phyloP scores from a whole-genome alignment of 1,140 invertebrate species.

The Palaemon carinicauda region DNA sequence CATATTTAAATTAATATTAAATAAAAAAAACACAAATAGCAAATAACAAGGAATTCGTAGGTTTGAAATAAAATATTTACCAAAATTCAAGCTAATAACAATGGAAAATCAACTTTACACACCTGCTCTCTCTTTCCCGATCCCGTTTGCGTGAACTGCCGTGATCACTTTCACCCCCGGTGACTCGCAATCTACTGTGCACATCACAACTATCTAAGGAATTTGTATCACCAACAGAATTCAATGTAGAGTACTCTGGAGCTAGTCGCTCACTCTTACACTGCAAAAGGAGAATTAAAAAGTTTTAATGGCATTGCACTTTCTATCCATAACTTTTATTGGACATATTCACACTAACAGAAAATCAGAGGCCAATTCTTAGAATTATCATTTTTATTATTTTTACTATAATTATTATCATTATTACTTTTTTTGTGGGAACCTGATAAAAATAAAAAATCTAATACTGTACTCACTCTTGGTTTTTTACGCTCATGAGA shows the following conservation, averaged over 20 bases:
- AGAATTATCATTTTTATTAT: no score
- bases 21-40: not conserved
- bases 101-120: not conserved
- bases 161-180: slow-evolving; percentile 23
- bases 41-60: no score
- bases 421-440: no score
- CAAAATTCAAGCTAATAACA: not conserved
- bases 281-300: slow-evolving; percentile 7
- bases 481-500: slow-evolving; percentile 22
- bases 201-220: not conserved
- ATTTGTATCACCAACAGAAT: not conserved
- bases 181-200: not conserved
- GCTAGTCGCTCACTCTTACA: slow-evolving; percentile 21
- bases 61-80: not conserved
- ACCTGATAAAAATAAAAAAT: no score
- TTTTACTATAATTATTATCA: no score
- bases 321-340: no score
- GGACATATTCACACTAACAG: no score
- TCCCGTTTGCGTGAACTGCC: slow-evolving; percentile 12
- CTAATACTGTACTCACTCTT: not conserved
- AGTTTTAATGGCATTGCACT: not conserved
- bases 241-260: not conserved
- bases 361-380: no score
- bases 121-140: slow-evolving; percentile 45
- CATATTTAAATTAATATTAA: not conserved